Evolutionary conservation across 92 coral and sea anemone genomes (phyloP), one percentile per base, ranked within the genome.

Genomic region (Siderastrea siderea): DNA sequence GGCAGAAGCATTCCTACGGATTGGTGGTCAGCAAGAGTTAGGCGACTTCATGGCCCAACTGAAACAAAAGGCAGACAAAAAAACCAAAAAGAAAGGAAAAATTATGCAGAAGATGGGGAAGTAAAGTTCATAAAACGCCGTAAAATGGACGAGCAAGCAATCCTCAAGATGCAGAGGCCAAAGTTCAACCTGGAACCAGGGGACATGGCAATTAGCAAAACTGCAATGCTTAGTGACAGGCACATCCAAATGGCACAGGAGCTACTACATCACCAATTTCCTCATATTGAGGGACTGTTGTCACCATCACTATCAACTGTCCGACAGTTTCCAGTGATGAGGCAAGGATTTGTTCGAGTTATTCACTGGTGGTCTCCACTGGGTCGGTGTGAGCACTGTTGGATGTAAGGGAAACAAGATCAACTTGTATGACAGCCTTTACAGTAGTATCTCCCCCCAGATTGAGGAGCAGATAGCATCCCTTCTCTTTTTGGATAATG

Each of bases 391-490:
- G 8, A 74, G 71, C 66, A 89, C 43, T 62, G 64, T 89, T 74
- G 83, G 89, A 11, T 83, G 89, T 47, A 12, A 49, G 45, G 3
- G 19, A 44, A 85, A 85, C 51, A 8, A 85, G 16, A 12, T 89
- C 3, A 75, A 76, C 15, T 74, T 89, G n/a, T 83, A 83, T 76
- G 88, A 89, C 26, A 83, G 83, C 84, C 92, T 89, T 14, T 88
- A 60, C 61, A 71, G 77, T 47, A 69, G 75, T 7, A 43, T 88
- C 19, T 55, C 91, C 5, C 82, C 82, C 7, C 70, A 19, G 6
- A 74, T 83, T 4, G 54, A 62, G 67, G 53, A 54, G 57, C 91
- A 88, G 75, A 88, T 88, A 13, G 87, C 76, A 5, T 65, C 69
- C 71, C 81, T 81, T 38, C 68, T 88, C 10, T 78, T 53, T 77